Conservation (phyloP, 2,113 vertebrate genomes). For the Syngnathus typhle region DNA sequence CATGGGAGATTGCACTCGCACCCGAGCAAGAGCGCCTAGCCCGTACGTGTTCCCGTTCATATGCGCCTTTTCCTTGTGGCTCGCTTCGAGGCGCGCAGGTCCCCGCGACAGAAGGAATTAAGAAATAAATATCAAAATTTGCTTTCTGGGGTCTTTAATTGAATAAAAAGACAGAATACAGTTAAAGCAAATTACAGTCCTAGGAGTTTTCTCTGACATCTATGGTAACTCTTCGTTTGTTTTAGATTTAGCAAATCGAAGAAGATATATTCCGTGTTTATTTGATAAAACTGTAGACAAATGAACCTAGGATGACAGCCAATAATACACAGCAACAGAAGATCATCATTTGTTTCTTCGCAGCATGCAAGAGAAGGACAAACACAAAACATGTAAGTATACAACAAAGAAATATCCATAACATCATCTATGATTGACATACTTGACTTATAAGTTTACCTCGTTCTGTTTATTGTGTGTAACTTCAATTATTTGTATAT, state of each 20-base stretch:
- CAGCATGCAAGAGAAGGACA: background rate
- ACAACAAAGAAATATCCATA: background rate
- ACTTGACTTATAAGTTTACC: background rate
- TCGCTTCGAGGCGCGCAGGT: no score
- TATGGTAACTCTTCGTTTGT: background rate
- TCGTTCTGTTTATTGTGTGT: background rate
- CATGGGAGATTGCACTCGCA: no score
- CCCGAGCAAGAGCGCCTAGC: no score
- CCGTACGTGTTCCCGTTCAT: no score
- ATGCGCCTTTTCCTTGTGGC: no score
- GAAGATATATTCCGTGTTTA: constrained; percentile 48
- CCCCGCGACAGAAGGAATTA: background rate
- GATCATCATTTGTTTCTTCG: constrained; percentile 97
- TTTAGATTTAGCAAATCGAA: constrained; percentile 1
- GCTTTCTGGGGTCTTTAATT: background rate
- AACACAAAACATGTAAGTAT: background rate
- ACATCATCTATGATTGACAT: background rate
- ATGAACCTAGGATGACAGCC: constrained; percentile 76
- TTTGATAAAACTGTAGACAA: constrained; percentile 84
- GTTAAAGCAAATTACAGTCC: background rate
- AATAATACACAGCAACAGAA: constrained; percentile 86
- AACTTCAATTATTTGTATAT: background rate
- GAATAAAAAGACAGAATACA: background rate
- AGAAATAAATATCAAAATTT: background rate
- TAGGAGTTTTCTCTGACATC: background rate